phyloP scores from a whole-genome alignment of 2,113 vertebrate species.

The Corydoras sp. region DNA sequence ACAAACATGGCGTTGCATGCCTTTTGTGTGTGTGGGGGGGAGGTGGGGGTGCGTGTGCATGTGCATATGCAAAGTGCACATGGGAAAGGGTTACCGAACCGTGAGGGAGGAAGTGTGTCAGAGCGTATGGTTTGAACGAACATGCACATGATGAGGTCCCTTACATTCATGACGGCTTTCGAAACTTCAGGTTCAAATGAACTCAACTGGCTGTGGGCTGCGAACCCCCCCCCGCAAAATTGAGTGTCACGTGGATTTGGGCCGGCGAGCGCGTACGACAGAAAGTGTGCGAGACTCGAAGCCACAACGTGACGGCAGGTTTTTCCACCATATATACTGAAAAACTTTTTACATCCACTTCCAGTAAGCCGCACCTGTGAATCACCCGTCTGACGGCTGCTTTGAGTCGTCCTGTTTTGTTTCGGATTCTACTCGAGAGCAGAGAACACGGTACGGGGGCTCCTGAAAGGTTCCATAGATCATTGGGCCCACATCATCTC shows the following conservation, averaged over 20 bases:
- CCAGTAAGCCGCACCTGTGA: slow-evolving; percentile 50
- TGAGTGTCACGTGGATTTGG: too few species aligned
- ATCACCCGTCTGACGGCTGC: slow-evolving; percentile 23
- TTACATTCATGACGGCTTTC: neutral
- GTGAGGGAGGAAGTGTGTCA: neutral
- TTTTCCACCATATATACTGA: slow-evolving; percentile 54
- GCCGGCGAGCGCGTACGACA: neutral
- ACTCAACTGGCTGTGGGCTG: too few species aligned
- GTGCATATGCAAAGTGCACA: neutral
- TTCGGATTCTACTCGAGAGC: neutral
- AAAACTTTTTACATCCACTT: slow-evolving; percentile 36
- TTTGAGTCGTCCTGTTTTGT: neutral
- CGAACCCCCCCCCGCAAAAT: too few species aligned
- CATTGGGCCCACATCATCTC: too few species aligned
- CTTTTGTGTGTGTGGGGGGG: neutral
- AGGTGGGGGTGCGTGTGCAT: neutral
- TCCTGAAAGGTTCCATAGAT: too few species aligned
- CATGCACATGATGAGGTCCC: neutral
- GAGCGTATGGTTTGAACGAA: neutral
- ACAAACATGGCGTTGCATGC: neutral
- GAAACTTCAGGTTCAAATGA: slow-evolving; percentile 18
- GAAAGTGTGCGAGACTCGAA: slow-evolving; percentile 46
- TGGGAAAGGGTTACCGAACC: neutral
- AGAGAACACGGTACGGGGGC: too few species aligned
- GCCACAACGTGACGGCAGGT: slow-evolving; percentile 52